These are phyloP conservation scores for Himalopsyche kuldschensis DNA, from an alignment of 2,888 invertebrate species.

Conservation along the genomic window DNA sequence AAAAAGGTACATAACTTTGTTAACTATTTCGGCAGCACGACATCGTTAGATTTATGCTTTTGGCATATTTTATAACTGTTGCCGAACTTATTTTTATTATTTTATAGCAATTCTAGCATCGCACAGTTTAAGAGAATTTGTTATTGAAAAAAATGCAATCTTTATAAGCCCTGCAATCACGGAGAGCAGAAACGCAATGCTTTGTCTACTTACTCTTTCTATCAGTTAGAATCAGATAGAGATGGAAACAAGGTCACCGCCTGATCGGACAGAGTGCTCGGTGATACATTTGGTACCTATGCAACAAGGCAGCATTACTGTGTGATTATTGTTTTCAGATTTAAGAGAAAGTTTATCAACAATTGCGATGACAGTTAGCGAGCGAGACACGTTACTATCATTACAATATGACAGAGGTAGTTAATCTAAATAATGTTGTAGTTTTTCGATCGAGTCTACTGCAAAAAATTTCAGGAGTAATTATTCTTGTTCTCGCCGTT, in stretches of 20 bases:
- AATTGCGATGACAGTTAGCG: neutral
- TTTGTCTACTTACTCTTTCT: neutral
- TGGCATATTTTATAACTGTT: no score
- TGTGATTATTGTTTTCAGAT: neutral
- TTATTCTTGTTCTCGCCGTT: no score
- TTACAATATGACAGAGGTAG: neutral
- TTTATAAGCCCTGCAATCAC: neutral
- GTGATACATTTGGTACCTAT: neutral
- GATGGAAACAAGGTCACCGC: neutral
- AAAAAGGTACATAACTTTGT: no score
- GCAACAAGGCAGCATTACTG: neutral
- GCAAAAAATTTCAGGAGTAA: no score
- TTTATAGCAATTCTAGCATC: neutral
- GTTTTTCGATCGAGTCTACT: no score
- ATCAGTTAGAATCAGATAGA: neutral
- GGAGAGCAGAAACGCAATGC: neutral
- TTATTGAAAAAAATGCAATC: neutral
- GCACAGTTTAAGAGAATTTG: neutral
- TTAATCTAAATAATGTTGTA: no score
- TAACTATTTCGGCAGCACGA: no score
- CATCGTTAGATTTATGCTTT: no score
- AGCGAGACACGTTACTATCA: neutral
- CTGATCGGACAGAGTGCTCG: neutral
- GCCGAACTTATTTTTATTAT: no score
- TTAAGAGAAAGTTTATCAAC: neutral